Conservation (phyloP, 2,888 invertebrate species). For the Heliconius cydno region DNA sequence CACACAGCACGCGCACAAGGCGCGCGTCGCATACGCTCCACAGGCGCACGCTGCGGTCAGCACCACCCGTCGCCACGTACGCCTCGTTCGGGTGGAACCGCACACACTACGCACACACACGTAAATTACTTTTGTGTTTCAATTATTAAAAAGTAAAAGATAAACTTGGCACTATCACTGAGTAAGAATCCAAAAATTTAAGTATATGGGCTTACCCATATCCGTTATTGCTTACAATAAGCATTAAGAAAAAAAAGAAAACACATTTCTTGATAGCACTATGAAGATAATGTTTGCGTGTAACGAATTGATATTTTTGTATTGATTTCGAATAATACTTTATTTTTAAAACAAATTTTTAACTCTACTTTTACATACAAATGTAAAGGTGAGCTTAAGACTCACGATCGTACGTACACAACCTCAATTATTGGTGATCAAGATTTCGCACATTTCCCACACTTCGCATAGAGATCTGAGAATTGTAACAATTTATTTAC, state of each 20-base stretch:
- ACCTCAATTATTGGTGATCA: no score
- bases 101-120: slow-evolving; percentile 83
- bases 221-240: no score
- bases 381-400: not conserved
- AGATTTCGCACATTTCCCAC: no score
- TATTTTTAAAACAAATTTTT: not conserved
- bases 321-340: not conserved
- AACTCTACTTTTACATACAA: not conserved
- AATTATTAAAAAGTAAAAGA: no score
- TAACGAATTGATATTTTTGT: not conserved
- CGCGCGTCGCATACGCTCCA: slow-evolving; percentile 94
- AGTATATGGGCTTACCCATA: no score
- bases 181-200: no score
- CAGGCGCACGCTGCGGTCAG: slow-evolving; percentile 93
- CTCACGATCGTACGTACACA: no score
- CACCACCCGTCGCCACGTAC: slow-evolving; percentile 94
- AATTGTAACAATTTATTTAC: no score
- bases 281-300: not conserved
- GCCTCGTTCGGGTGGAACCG: slow-evolving; percentile 96
- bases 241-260: not conserved
- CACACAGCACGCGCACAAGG: slow-evolving; percentile 90
- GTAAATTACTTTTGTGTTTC: not conserved
- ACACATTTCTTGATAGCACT: not conserved
- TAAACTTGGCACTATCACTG: no score
- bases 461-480: no score